Evolutionary conservation across 2,888 invertebrate genomes (phyloP).

Genomic region (Dione juno): DNA sequence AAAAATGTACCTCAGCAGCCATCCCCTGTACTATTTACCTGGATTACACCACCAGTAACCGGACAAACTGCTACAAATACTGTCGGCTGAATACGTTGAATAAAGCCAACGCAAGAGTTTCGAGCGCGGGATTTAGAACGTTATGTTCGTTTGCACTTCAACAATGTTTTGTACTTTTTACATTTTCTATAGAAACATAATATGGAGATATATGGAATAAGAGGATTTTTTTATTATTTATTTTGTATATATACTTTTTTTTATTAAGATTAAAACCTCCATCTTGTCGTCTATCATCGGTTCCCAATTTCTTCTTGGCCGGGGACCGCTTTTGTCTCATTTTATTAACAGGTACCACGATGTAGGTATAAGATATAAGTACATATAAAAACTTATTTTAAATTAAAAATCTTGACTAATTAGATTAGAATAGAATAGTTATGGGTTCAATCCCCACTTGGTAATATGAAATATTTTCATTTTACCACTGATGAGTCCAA

Average conservation of each 20-base stretch:
- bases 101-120: constrained; percentile 40
- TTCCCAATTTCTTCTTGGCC: no score
- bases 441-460: no score
- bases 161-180: constrained; percentile 12
- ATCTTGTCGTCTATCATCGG: no score
- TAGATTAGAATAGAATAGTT: no score
- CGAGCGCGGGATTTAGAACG: constrained; percentile 37
- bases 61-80: constrained; percentile 41
- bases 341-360: no score
- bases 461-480: no score
- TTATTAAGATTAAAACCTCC: no score
- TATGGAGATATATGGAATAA: background rate
- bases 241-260: background rate
- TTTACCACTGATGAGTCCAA: no score
- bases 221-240: background rate
- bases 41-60: constrained; percentile 33
- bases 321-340: no score
- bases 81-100: constrained; percentile 36
- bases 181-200: background rate
- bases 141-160: constrained; percentile 27
- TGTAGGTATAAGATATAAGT: no score
- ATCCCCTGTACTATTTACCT: constrained; percentile 29
- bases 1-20: background rate
- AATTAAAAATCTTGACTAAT: no score
- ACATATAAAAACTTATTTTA: no score